Evolutionary conservation across 2,797 vertebrate species (phyloP).

Genomic region (Gouania willdenowi): DNA sequence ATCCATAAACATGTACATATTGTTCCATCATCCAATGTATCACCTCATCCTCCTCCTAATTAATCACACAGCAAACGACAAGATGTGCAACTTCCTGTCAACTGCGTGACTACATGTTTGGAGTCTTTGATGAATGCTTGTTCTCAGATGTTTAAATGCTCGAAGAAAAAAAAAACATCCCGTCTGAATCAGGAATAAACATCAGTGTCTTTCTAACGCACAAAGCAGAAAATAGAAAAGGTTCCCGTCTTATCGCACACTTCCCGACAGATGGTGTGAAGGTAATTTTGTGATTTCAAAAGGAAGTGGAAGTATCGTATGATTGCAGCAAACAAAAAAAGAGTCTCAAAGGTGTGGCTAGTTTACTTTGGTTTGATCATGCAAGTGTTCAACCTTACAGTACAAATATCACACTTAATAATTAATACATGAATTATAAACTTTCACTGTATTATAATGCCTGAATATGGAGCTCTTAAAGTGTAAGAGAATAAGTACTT

Average conservation of each 20-base stretch:
- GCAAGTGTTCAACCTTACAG: too few species aligned
- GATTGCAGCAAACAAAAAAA: too few species aligned
- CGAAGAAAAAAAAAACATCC: slow-evolving; percentile 66
- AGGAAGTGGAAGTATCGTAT: slow-evolving; percentile 28
- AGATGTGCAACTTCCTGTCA: slow-evolving; percentile 64
- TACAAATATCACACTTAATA: too few species aligned
- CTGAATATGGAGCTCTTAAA: too few species aligned
- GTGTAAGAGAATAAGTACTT: too few species aligned
- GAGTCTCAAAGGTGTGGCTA: too few species aligned
- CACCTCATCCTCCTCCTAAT: slow-evolving; percentile 16
- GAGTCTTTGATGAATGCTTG: slow-evolving; percentile 42
- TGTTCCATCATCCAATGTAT: slow-evolving; percentile 6
- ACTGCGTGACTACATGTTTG: slow-evolving; percentile 52
- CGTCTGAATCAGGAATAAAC: slow-evolving; percentile 69
- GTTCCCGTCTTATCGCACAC: slow-evolving; percentile 52
- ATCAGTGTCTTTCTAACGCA: slow-evolving; percentile 42
- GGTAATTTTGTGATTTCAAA: slow-evolving; percentile 30
- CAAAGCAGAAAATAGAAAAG: slow-evolving; percentile 26
- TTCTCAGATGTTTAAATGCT: slow-evolving; percentile 46
- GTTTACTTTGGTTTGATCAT: too few species aligned
- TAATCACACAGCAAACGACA: slow-evolving; percentile 44
- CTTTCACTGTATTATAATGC: too few species aligned
- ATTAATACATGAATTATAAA: too few species aligned
- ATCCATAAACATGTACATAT: neutral
- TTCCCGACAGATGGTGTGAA: slow-evolving; percentile 49